Conservation (phyloP, 2,888 invertebrate species). For the Agrotis segetum region DNA sequence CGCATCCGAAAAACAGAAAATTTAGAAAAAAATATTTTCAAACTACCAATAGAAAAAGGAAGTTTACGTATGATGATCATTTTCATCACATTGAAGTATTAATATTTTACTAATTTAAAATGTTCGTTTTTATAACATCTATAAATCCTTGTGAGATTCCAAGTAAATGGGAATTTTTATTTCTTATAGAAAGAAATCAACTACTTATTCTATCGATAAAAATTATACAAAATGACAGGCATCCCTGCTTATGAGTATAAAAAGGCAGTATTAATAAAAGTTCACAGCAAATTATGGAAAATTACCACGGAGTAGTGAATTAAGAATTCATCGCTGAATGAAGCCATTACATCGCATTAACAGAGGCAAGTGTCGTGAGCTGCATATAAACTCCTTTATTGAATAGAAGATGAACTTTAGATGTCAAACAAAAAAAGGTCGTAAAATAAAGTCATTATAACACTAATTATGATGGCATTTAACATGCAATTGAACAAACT, state of each 20-base stretch:
- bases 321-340: constrained; percentile 41
- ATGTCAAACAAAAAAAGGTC: neutral
- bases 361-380: constrained; percentile 1
- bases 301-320: constrained; percentile 19
- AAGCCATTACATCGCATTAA: constrained; percentile 47
- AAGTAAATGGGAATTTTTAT: neutral
- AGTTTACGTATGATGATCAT: neutral
- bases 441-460: constrained; percentile 3
- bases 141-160: neutral
- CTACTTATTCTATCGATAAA: neutral
- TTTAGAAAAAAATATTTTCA: too few species aligned
- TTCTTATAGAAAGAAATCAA: neutral
- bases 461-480: neutral
- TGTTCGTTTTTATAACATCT: too few species aligned
- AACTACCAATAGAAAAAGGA: too few species aligned
- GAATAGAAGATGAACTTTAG: constrained; percentile 30
- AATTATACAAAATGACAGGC: constrained; percentile 10
- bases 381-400: constrained; percentile 18
- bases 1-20: too few species aligned
- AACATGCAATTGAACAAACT: neutral
- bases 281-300: constrained; percentile 19
- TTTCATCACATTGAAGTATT: neutral
- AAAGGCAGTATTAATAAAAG: constrained; percentile 13
- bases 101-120: too few species aligned
- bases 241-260: constrained; percentile 2